Evolutionary conservation across 2,888 invertebrate genomes (phyloP).

Genomic region (Eristalinus aeneus): DNA sequence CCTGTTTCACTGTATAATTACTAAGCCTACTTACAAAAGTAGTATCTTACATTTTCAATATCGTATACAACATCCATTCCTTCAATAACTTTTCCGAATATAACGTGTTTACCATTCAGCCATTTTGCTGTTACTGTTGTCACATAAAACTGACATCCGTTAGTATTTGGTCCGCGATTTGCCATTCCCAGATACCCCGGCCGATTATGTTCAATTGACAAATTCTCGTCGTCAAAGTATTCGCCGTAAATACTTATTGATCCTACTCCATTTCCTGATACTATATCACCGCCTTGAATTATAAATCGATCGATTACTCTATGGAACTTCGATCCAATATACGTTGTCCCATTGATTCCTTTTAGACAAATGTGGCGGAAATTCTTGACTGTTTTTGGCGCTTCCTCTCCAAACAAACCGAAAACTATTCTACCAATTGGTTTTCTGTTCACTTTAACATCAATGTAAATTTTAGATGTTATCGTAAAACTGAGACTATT

Average conservation of each 20-base stretch:
- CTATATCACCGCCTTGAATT: slow-evolving; percentile 95
- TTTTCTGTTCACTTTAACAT: slow-evolving; percentile 88
- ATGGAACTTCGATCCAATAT: slow-evolving; percentile 90
- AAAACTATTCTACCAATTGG: slow-evolving; percentile 89
- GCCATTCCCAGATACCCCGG: slow-evolving; percentile 96
- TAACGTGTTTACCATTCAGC: slow-evolving; percentile 93
- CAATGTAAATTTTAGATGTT: slow-evolving; percentile 86
- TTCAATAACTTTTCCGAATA: slow-evolving; percentile 91
- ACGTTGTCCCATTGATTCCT: slow-evolving; percentile 89
- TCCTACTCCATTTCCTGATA: slow-evolving; percentile 89
- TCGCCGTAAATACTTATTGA: slow-evolving; percentile 93
- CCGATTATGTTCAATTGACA: slow-evolving; percentile 88
- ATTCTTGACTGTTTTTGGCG: slow-evolving; percentile 92
- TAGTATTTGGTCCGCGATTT: slow-evolving; percentile 92
- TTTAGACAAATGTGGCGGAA: slow-evolving; percentile 90
- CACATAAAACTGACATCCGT: slow-evolving; percentile 97
- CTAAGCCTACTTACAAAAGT: too few species aligned
- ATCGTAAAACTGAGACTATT: slow-evolving; percentile 76
- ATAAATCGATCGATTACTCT: slow-evolving; percentile 94
- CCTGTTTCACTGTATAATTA: too few species aligned
- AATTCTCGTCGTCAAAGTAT: slow-evolving; percentile 93
- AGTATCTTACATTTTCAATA: slow-evolving; percentile 85
- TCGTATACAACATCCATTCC: slow-evolving; percentile 91
- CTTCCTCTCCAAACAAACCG: slow-evolving; percentile 90
- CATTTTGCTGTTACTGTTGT: slow-evolving; percentile 93